Conservation (phyloP, 2,888 invertebrate species). For the Xestia rhomboidea region DNA sequence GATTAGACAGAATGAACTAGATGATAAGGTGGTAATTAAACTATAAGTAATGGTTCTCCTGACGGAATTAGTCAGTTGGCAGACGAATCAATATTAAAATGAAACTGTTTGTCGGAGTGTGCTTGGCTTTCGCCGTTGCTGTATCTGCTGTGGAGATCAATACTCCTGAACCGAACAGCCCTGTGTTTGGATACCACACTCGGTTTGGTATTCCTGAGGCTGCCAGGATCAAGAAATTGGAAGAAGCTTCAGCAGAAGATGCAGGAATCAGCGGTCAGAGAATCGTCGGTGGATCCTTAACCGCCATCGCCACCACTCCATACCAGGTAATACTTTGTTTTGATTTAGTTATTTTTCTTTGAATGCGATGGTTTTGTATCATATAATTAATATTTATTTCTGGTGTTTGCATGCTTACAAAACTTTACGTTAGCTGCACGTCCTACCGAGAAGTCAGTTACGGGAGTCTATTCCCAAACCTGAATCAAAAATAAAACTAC, state of each 20-base stretch:
- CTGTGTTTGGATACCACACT: slow-evolving; percentile 74
- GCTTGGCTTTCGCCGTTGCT: slow-evolving; percentile 69
- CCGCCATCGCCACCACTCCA: slow-evolving; percentile 73
- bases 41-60: slow-evolving; percentile 40
- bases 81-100: slow-evolving; percentile 51
- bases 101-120: slow-evolving; percentile 65
- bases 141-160: slow-evolving; percentile 63
- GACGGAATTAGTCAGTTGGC: slow-evolving; percentile 4
- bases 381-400: background rate
- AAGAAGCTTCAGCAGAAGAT: slow-evolving; percentile 68
- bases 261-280: slow-evolving; percentile 58
- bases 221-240: slow-evolving; percentile 68
- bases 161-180: slow-evolving; percentile 57
- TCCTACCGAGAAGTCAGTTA: background rate
- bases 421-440: background rate
- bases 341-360: background rate
- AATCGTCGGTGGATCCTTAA: slow-evolving; percentile 76
- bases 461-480: background rate
- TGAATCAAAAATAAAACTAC: background rate
- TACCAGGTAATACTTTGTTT: slow-evolving; percentile 74
- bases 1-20: slow-evolving; percentile 29
- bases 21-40: slow-evolving; percentile 44
- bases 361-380: background rate
- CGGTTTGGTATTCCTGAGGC: slow-evolving; percentile 77
- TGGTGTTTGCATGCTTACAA: background rate